phyloP scores from a whole-genome alignment of 35 echinoderm and acorn worm genomes.

The Patiria miniata region DNA sequence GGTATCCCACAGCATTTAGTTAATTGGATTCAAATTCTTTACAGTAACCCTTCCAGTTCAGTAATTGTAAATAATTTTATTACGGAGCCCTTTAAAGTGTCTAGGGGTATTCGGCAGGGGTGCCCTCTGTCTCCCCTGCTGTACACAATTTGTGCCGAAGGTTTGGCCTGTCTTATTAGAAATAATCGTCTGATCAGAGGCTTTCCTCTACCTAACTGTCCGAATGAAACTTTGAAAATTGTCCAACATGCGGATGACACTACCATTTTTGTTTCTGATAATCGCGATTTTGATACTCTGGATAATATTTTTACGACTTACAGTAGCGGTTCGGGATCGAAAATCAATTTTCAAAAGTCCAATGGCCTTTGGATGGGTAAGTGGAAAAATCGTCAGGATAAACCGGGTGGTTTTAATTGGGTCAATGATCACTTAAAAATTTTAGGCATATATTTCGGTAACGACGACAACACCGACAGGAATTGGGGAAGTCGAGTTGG shows the following conservation, averaged over 20 bases:
- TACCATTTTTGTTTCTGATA: too few species aligned
- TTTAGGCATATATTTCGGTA: too few species aligned
- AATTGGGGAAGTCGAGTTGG: too few species aligned
- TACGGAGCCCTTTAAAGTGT: conserved; percentile 18
- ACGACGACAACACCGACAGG: too few species aligned
- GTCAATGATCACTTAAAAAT: too few species aligned
- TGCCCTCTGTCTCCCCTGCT: conserved; percentile 49
- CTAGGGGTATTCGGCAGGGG: conserved; percentile 49
- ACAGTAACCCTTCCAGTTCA: conserved; percentile 16
- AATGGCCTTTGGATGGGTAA: background rate
- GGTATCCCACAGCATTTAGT: conserved; percentile 33
- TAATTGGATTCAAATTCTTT: conserved; percentile 44
- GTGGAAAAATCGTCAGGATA: background rate
- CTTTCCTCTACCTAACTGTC: background rate
- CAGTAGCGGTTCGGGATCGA: background rate
- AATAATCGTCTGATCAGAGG: background rate
- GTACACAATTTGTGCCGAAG: background rate
- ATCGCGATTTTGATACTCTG: too few species aligned
- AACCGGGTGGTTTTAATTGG: too few species aligned
- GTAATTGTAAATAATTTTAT: conserved; percentile 39
- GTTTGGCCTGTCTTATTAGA: background rate
- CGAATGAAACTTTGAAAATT: too few species aligned
- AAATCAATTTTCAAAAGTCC: background rate
- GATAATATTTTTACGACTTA: background rate
- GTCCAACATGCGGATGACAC: too few species aligned